Evolutionary conservation across 2,797 vertebrate genomes (phyloP).

Genomic region (Florisuga fusca): DNA sequence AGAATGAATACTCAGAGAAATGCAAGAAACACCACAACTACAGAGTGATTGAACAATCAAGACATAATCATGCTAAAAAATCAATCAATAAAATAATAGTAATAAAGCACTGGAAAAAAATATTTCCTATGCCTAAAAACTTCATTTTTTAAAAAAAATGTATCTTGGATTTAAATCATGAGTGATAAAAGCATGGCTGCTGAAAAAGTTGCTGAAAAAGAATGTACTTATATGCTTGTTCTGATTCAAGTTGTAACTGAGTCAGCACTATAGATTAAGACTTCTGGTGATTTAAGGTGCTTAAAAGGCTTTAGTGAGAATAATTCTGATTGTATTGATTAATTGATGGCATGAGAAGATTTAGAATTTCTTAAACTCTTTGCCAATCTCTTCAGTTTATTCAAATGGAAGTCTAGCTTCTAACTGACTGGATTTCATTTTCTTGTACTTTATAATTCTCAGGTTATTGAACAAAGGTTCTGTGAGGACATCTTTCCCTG

Average conservation of each 20-base stretch:
- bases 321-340: neutral
- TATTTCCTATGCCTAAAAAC: neutral
- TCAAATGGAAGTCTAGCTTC: neutral
- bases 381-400: neutral
- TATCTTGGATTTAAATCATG: neutral
- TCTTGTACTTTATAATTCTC: neutral
- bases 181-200: neutral
- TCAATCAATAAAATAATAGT: neutral
- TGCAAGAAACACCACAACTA: neutral
- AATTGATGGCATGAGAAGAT: neutral
- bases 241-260: neutral
- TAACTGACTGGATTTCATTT: neutral
- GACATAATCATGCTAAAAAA: neutral
- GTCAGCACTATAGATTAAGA: neutral
- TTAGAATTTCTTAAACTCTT: neutral
- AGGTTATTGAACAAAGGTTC: neutral
- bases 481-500: neutral
- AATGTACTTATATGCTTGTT: neutral
- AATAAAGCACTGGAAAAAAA: neutral
- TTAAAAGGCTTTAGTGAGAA: neutral
- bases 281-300: neutral
- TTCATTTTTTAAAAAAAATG: neutral
- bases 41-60: neutral
- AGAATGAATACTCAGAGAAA: neutral
- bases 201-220: neutral